Base-by-base conservation (phyloP, 2,113 vertebrate genomes). In the Oxyruncus cristatus region DNA sequence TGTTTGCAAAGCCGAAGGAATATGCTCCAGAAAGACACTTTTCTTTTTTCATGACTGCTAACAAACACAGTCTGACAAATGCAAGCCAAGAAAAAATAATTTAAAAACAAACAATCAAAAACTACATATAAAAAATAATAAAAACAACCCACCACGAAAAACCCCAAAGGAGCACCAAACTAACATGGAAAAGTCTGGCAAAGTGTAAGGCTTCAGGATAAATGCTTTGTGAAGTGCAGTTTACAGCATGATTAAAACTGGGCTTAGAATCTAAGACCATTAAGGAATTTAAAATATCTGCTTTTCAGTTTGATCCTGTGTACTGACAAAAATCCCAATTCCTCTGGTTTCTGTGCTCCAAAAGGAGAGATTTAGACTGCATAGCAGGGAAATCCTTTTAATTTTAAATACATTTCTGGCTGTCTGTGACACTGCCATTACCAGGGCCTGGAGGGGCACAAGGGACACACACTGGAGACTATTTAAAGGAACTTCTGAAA, bases 381-480 rank as follows among this genome's bases (percentile, higher is more conserved):
- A 17, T 18, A 62, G 24, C 17, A 24, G 24, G 41, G 42, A 52
- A 18, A 58, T 13, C 8, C 7, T 39, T 33, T 52, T 15, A 5
- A 20, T 5, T 14, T 20, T 1, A 0, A 6, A 4, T 2, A 2
- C 1, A 2, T 16, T 27, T 17, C 24, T 30, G 53, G 18, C 4
- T 23, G 39, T 8, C 0, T 1, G 24, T 27, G 46, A 7, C 44
- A 5, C 11, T 17, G 47, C 22, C 15, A 1, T 8, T 3, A 2
- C 32, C 61, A 12, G 24, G 1, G 9, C 21, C 65, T 9, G 5
- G 5, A 12, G 56, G 61, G 74, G 12, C 55, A 18, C 27, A 2
- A 0, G 49, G 14, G 28, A 17, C 49, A 3, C 2, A 4, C 4
- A 0, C 1, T 5, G 6, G 55, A 1, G 15, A 3, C 52, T 62